Conservation (phyloP, 2,888 invertebrate genomes). For the Cataglyphis altisquamis region DNA sequence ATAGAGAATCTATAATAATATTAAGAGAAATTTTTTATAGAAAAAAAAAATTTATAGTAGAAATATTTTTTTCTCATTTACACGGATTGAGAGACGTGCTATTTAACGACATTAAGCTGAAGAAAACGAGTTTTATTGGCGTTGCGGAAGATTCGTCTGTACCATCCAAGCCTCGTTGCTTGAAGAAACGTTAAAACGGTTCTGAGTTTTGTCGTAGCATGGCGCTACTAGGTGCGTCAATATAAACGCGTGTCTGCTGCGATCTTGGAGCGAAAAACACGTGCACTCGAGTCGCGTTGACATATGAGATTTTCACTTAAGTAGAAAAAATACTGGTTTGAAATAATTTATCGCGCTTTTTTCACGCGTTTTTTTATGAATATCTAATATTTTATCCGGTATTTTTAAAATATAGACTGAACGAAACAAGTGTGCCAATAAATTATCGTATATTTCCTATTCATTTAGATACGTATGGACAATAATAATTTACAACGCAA, state of each 20-base stretch:
- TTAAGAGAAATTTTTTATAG: not conserved
- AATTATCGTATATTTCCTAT: not conserved
- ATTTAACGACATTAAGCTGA: not conserved
- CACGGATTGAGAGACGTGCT: no score
- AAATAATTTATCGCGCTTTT: not conserved
- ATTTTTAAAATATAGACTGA: not conserved
- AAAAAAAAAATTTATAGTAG: not conserved
- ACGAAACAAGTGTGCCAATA: not conserved
- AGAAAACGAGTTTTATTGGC: not conserved
- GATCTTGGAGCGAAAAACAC: slow-evolving; percentile 37
- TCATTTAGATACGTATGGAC: not conserved
- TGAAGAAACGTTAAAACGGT: slow-evolving; percentile 78
- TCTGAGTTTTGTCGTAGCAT: slow-evolving; percentile 80
- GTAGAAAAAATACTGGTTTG: not conserved
- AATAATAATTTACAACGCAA: not conserved
- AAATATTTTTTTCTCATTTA: not conserved
- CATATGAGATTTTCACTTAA: not conserved
- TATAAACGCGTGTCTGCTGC: slow-evolving; percentile 34
- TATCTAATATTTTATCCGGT: not conserved
- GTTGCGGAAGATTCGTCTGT: slow-evolving; percentile 66
- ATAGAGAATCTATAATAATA: not conserved
- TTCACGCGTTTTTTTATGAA: not conserved
- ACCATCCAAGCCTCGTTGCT: slow-evolving; percentile 81
- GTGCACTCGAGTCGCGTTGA: not conserved
- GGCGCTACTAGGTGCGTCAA: slow-evolving; percentile 78